Conservation (phyloP, 1,140 invertebrate species). For the Littorina saxatilis region DNA sequence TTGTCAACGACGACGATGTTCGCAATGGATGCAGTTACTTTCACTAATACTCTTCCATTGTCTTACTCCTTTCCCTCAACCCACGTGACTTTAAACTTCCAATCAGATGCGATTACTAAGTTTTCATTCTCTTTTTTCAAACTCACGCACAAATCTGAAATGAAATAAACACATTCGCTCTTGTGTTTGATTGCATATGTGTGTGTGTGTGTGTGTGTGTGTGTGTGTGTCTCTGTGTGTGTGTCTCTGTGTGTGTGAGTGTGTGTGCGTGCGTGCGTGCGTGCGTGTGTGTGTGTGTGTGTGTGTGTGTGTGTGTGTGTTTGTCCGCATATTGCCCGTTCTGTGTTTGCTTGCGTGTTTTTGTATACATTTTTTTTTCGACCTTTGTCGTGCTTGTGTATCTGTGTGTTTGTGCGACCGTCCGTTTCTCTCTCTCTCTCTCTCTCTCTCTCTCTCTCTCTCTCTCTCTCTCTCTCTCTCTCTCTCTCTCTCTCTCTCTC, state of each 20-base stretch:
- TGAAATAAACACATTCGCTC: no score
- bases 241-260: not conserved
- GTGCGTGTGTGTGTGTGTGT: not conserved
- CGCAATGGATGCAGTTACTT: no score
- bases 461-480: conserved; percentile 15
- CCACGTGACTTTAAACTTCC: no score
- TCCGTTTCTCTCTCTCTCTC: no score
- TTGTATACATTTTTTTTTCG: not conserved
- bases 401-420: not conserved
- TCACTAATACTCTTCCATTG: no score
- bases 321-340: not conserved
- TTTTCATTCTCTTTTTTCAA: no score
- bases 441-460: conserved; percentile 15
- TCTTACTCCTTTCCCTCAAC: no score
- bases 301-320: conserved; percentile 8
- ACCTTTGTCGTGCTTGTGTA: not conserved
- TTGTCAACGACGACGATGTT: no score
- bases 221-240: conserved; percentile 5
- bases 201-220: conserved; percentile 15
- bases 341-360: not conserved
- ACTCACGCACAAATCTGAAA: no score
- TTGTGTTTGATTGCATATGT: not conserved
- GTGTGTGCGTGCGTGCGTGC: not conserved
- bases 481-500: not conserved
- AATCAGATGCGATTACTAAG: no score